These are phyloP conservation scores for Campoletis raptor DNA, from an alignment of 2,888 invertebrate species.

Conservation along the genomic window DNA sequence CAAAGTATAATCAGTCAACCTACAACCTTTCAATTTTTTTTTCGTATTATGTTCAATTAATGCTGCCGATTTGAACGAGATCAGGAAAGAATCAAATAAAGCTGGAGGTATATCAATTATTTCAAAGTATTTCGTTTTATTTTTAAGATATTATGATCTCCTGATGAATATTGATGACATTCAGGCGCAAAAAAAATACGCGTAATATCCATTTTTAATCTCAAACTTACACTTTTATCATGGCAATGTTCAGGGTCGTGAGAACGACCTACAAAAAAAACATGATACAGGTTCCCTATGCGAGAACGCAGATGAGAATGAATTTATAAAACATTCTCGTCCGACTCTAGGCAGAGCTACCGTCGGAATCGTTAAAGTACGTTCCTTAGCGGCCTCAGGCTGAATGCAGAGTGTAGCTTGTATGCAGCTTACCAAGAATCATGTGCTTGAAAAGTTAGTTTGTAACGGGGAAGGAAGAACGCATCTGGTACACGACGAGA, in stretches of 20 bases:
- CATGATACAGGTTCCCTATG: neutral
- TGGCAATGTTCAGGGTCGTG: neutral
- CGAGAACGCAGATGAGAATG: slow-evolving; percentile 39
- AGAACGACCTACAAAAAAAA: slow-evolving; percentile 1
- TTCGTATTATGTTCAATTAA: no score
- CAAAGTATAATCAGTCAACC: no score
- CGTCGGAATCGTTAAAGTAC: slow-evolving; percentile 16
- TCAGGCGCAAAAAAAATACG: neutral
- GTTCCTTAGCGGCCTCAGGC: slow-evolving; percentile 1
- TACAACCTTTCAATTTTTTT: no score
- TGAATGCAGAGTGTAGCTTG: slow-evolving; percentile 12
- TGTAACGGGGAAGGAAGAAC: neutral
- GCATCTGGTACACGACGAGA: neutral
- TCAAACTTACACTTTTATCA: slow-evolving; percentile 7
- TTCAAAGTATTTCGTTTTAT: neutral
- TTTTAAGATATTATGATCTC: neutral
- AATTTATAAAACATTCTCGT: slow-evolving; percentile 61
- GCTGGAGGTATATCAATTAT: neutral
- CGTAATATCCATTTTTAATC: slow-evolving; percentile 1
- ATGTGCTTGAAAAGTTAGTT: slow-evolving; percentile 14
- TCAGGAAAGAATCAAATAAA: neutral
- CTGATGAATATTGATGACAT: neutral
- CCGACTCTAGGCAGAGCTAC: slow-evolving; percentile 24
- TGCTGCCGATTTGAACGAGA: no score
- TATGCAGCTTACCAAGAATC: neutral